Percentiles rank a stretch among this genome's conserved stretches.
Evolutionary conservation across 2,888 invertebrate genomes (phyloP).

Genomic region (Petrolisthes manimaculis): DNA sequence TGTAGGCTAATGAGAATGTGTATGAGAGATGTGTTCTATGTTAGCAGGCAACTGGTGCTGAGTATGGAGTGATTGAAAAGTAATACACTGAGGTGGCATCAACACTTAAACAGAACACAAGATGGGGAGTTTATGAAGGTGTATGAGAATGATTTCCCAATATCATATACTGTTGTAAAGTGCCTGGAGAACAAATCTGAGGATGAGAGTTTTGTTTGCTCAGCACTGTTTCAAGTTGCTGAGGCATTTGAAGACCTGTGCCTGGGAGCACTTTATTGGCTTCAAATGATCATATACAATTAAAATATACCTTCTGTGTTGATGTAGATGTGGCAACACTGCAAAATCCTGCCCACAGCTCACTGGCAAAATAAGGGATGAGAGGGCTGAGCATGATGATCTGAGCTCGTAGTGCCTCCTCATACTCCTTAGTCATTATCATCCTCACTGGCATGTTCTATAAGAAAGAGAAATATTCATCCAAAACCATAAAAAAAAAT

Average conservation of each 20-base stretch:
- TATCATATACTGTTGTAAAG: no score
- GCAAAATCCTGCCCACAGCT: slow-evolving; percentile 64
- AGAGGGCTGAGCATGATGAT: slow-evolving; percentile 60
- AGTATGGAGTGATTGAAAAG: no score
- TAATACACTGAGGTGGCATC: no score
- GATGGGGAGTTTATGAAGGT: no score
- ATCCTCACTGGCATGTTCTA: slow-evolving; percentile 55
- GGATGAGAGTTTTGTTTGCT: no score
- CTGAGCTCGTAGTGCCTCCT: slow-evolving; percentile 51
- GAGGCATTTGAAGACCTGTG: not conserved
- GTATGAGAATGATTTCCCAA: no score
- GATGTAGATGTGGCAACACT: slow-evolving; percentile 38
- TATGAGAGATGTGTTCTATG: no score
- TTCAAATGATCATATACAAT: no score
- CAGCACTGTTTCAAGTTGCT: not conserved
- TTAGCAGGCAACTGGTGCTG: no score
- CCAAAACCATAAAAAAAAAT: not conserved
- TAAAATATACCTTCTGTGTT: slow-evolving; percentile 31
- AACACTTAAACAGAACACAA: no score
- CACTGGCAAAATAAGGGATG: slow-evolving; percentile 60
- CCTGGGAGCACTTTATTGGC: not conserved
- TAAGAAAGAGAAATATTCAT: not conserved
- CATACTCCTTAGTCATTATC: slow-evolving; percentile 57
- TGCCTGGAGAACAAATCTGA: no score
- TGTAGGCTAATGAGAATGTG: no score